These are phyloP conservation scores for Probaryconus sp. DNA, from an alignment of 1,140 invertebrate genomes.

Conservation along the genomic window DNA sequence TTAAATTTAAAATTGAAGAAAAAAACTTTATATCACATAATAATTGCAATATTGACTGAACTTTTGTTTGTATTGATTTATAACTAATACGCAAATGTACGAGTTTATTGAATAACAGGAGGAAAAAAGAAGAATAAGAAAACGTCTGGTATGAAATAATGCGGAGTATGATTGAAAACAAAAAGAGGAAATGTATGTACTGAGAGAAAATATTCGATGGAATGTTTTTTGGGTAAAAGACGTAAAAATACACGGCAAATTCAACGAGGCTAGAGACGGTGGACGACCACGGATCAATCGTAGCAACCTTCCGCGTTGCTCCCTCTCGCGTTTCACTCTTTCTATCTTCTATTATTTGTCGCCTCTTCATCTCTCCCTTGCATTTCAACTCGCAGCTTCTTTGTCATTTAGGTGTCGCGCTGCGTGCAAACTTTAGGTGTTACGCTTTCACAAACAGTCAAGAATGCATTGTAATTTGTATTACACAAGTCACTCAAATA, in stretches of 20 bases:
- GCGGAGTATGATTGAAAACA: not conserved
- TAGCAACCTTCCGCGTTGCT: constrained; percentile 73
- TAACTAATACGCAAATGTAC: no score
- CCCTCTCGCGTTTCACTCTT: constrained; percentile 16
- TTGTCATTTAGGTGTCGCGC: constrained; percentile 24
- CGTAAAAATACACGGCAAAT: constrained; percentile 69
- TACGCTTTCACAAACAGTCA: constrained; percentile 9
- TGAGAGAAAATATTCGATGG: constrained; percentile 2
- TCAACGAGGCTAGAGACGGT: constrained; percentile 58
- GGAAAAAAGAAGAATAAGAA: no score
- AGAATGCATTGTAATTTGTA: constrained; percentile 15
- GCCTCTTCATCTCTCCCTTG: constrained; percentile 21
- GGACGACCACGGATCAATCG: constrained; percentile 76
- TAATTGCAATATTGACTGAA: no score
- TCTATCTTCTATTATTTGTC: constrained; percentile 33
- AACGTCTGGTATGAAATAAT: no score
- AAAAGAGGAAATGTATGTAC: not conserved
- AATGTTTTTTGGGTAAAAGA: constrained; percentile 15
- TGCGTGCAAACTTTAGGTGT: constrained; percentile 18
- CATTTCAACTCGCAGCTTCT: constrained; percentile 17
- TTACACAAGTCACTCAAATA: constrained; percentile 13
- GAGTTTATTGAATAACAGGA: no score
- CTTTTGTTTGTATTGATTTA: no score
- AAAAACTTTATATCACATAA: no score
- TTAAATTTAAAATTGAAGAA: no score